Evolutionary conservation across 2,888 invertebrate species (phyloP), one percentile per base, ranked within the genome.

Genomic region (Leptopilina syphax): DNA sequence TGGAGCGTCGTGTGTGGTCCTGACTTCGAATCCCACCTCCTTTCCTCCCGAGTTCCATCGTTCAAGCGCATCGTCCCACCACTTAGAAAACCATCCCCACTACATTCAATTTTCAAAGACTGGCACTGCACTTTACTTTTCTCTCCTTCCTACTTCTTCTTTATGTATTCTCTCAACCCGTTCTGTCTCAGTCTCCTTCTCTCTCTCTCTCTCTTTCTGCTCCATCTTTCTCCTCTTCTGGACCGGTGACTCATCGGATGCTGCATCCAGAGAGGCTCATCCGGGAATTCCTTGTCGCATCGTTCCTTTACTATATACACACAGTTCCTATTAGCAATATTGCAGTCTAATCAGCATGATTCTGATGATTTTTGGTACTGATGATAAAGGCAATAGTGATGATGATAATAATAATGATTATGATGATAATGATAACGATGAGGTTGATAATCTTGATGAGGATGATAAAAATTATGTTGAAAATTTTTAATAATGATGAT

Each of bases 1-100:
- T 91, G 91, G 91, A 90, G 89, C 92, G 88, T 91, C 91, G 91
- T 91, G 91, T 92, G 91, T 91, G 92, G 91, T 91, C 92, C 87
- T 86, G 84, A 86, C 85, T 87, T 90, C 88, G 87, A 87, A 87
- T 90, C 88, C 89, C 88, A 89, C 90, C 88, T 89, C 89, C 85
- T 85, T 34, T 84, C 84, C 84, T 84, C 85, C 82, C 84, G 76
- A 80, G 83, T 81, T 82, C 78, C 81, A 79, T 83, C 80, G 80
- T 83, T 84, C 83, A 77, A 80, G 80, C 82, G 77, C 82, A 78
- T 83, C 82, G 83, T 83, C 83, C 83, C 82, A 82, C 83, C 83
- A 83, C 83, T 83, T 83, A 80, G 82, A 81, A 80, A 83, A 80
- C 77, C 78, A 80, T 80, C 80, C 84, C 83, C 83, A 82, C 84